Conservation (phyloP, 2,888 invertebrate species). For the Agrilus mali region DNA sequence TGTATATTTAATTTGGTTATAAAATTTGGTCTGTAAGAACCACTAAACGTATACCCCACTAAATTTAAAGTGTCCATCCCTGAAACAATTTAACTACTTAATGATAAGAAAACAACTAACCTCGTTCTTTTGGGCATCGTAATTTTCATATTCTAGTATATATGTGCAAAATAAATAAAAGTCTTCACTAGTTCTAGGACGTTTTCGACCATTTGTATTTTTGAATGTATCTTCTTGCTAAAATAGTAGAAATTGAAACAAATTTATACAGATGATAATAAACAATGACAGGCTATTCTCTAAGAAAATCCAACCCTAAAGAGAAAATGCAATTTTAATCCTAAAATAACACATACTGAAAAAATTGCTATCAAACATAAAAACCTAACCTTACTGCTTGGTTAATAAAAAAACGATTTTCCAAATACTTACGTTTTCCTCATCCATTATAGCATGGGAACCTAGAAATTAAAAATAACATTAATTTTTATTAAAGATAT, state of each 20-base stretch:
- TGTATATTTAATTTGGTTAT: background rate
- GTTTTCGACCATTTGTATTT: constrained; percentile 16
- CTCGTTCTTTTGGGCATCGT: constrained; percentile 34
- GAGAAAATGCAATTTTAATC: constrained; percentile 1
- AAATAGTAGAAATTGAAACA: constrained; percentile 8
- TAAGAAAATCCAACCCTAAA: background rate
- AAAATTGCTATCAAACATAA: constrained; percentile 7
- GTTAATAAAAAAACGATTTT: constrained; percentile 13
- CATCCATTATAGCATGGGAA: constrained; percentile 22
- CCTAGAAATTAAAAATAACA: constrained; percentile 18
- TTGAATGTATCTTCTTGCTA: constrained; percentile 20
- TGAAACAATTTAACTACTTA: background rate
- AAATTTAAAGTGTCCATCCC: too few relatives aligned
- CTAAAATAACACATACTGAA: constrained; percentile 10
- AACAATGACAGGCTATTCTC: constrained; percentile 4
- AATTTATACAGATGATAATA: constrained; percentile 1
- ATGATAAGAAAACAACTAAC: constrained; percentile 21
- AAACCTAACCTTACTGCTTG: constrained; percentile 21
- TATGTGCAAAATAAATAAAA: constrained; percentile 41
- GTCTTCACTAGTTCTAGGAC: constrained; percentile 38
- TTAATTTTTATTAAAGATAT: constrained; percentile 10
- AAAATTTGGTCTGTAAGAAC: background rate
- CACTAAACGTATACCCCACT: too few relatives aligned
- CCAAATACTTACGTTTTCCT: constrained; percentile 23
- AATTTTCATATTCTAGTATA: constrained; percentile 41